Percentiles rank a stretch among this genome's conserved stretches.
These are phyloP conservation scores for Drosophila azteca DNA, from an alignment of 1,140 invertebrate genomes.

Conservation along the genomic window DNA sequence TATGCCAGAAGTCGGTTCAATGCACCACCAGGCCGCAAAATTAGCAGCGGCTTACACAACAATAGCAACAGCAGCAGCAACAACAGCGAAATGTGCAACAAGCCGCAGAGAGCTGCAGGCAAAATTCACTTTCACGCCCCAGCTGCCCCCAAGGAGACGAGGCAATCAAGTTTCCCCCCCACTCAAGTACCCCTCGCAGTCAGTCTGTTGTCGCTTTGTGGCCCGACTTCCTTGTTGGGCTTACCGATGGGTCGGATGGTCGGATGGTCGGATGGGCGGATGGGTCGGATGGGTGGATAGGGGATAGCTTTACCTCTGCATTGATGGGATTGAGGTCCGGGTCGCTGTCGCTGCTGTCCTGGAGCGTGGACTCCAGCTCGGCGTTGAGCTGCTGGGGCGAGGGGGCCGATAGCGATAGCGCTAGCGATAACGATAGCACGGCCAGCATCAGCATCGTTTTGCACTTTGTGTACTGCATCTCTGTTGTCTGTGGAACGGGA, in stretches of 20 bases:
- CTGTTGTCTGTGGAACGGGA: not conserved
- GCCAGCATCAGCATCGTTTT: slow-evolving; percentile 51
- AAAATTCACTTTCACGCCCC: slow-evolving; percentile 37
- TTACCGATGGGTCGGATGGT: not conserved
- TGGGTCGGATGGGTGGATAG: not conserved
- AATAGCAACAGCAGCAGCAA: slow-evolving; percentile 10
- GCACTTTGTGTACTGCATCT: slow-evolving; percentile 56
- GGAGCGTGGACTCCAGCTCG: slow-evolving; percentile 27
- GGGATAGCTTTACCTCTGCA: slow-evolving; percentile 68
- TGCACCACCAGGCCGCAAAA: slow-evolving; percentile 44
- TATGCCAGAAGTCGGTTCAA: slow-evolving; percentile 47
- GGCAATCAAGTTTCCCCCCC: slow-evolving; percentile 49
- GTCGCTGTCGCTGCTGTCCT: slow-evolving; percentile 57
- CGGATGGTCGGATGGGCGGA: not conserved
- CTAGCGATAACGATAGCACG: slow-evolving; percentile 48
- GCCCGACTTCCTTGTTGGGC: slow-evolving; percentile 23
- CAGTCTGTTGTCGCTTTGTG: slow-evolving; percentile 2
- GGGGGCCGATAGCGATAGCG: slow-evolving; percentile 47
- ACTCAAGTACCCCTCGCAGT: slow-evolving; percentile 12
- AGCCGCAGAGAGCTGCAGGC: slow-evolving; percentile 7
- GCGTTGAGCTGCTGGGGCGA: slow-evolving; percentile 32
- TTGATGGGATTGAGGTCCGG: slow-evolving; percentile 81
- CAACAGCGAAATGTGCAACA: slow-evolving; percentile 26
- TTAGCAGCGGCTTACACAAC: slow-evolving; percentile 54
- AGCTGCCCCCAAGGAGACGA: slow-evolving; percentile 5